These are phyloP conservation scores for Oophaga sylvatica DNA, from an alignment of 2,797 vertebrate species.

Conservation along the genomic window DNA sequence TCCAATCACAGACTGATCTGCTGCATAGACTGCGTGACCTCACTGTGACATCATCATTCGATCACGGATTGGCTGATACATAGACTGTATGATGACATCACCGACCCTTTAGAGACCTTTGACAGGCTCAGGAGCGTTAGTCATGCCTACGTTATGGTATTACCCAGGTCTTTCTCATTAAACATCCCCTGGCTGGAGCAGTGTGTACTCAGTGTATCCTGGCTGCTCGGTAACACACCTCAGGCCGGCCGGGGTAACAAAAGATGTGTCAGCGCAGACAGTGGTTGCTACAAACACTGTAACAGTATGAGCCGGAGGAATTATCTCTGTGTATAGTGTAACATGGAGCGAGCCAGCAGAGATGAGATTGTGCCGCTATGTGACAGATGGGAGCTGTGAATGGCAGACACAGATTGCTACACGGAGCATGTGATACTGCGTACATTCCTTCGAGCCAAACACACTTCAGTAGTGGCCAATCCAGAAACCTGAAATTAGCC, in stretches of 20 bases:
- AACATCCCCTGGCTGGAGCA: neutral
- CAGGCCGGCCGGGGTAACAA: neutral
- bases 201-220: conserved; percentile 40
- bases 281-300: conserved; percentile 57
- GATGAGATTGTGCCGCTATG: neutral
- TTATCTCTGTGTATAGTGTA: conserved; percentile 3
- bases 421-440: neutral
- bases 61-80: neutral
- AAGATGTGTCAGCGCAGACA: neutral
- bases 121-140: neutral
- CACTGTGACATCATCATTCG: neutral
- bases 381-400: neutral
- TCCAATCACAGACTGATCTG: neutral
- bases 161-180: neutral
- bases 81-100: neutral
- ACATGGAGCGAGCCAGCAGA: neutral
- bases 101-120: neutral
- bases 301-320: neutral
- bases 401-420: conserved; percentile 5
- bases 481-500: neutral
- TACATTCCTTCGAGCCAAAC: neutral
- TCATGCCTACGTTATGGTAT: neutral
- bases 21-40: neutral
- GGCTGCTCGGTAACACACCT: conserved; percentile 34
- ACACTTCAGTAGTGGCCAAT: neutral